These are phyloP conservation scores for Limnephilus lunatus DNA, from an alignment of 2,888 invertebrate genomes.

Conservation along the genomic window DNA sequence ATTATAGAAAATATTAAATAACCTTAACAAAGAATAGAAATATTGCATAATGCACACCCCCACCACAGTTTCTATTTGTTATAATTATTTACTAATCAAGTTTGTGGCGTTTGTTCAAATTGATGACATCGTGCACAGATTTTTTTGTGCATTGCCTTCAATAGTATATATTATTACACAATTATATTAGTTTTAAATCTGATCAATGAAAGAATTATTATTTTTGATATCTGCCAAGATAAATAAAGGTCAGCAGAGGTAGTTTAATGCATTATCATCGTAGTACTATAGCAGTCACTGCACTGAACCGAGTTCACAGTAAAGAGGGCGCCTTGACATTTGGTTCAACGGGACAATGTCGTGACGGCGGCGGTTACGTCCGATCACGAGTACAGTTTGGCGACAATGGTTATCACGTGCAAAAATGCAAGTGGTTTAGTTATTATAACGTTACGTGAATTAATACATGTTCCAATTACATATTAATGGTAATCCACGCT, in stretches of 20 bases:
- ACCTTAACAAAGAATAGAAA: too few species aligned
- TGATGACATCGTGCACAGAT: too few species aligned
- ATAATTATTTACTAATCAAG: too few species aligned
- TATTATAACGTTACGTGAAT: not conserved
- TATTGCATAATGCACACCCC: too few species aligned
- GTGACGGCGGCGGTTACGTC: not conserved
- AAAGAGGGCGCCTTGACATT: conserved; percentile 32
- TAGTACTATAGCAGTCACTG: not conserved
- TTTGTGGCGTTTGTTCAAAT: not conserved
- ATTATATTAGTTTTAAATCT: not conserved
- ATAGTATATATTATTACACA: not conserved
- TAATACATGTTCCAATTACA: not conserved
- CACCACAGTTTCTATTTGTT: too few species aligned
- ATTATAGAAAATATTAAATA: too few species aligned
- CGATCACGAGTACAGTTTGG: not conserved
- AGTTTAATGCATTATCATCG: not conserved
- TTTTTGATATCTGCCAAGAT: not conserved
- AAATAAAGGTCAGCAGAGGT: conserved; percentile 20
- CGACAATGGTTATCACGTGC: not conserved
- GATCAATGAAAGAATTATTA: not conserved
- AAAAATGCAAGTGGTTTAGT: not conserved
- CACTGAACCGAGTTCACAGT: not conserved
- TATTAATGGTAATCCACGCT: not conserved
- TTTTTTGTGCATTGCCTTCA: too few species aligned
- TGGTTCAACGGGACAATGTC: conserved; percentile 1